Percentiles rank a stretch among this genome's conserved stretches.
Conservation (phyloP, 2,113 vertebrate genomes). For the Phocoena sinus region DNA sequence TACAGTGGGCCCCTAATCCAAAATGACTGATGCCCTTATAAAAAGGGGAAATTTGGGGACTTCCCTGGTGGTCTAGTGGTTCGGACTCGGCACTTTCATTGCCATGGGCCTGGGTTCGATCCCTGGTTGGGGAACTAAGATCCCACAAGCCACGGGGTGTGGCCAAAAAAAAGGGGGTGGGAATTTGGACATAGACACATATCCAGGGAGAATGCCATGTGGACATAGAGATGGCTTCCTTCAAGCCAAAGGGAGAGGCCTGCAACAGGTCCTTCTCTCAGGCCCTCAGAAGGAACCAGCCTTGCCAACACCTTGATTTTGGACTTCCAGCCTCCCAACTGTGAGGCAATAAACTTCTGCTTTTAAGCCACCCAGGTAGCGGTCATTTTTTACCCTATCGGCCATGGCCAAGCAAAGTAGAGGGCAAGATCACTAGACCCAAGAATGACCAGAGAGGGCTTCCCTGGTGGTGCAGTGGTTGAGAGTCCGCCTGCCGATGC, state of each 20-base stretch:
- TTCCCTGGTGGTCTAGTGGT: neutral
- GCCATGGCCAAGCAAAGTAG: neutral
- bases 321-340: neutral
- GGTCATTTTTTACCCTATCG: too few species aligned
- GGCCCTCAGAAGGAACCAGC: neutral
- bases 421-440: neutral
- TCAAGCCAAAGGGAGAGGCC: neutral
- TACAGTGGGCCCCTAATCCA: neutral
- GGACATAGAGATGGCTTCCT: too few species aligned
- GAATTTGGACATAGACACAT: neutral
- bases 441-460: neutral
- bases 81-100: neutral
- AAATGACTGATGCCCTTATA: neutral
- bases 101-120: neutral
- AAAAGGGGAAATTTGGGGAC: neutral
- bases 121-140: neutral
- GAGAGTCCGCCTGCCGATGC: too few species aligned
- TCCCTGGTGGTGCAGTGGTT: too few species aligned
- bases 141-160: neutral
- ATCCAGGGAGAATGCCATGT: neutral
- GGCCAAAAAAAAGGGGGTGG: rapidly evolving
- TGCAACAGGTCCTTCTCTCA: neutral
- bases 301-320: neutral
- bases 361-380: rapidly evolving
- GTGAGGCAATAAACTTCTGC: neutral